Evolutionary conservation across 2,888 invertebrate genomes (phyloP).

Genomic region (Drosophila neutralis): DNA sequence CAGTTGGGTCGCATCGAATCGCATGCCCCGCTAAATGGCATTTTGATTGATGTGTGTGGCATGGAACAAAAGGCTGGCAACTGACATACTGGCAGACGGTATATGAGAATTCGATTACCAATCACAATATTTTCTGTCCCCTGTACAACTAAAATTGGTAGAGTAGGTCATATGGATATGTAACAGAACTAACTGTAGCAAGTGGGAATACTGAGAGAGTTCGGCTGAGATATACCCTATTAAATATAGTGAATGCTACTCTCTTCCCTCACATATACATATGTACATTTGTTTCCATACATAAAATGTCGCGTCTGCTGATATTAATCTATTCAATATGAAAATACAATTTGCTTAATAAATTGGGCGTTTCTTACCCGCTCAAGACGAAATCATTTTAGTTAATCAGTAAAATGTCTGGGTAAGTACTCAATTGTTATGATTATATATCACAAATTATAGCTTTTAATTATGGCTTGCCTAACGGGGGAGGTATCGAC

Average conservation of each 20-base stretch:
- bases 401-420: background rate
- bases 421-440: background rate
- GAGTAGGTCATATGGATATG: background rate
- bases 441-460: background rate
- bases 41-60: conserved; percentile 75
- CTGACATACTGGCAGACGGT: conserved; percentile 46
- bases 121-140: conserved; percentile 29
- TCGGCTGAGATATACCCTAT: background rate
- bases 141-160: background rate
- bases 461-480: background rate
- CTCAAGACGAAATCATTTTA: background rate
- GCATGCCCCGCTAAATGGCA: conserved; percentile 66
- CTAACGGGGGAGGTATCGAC: background rate
- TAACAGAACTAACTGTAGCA: background rate
- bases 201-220: background rate
- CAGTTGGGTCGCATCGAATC: conserved; percentile 33
- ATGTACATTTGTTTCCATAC: no score
- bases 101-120: conserved; percentile 31
- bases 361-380: background rate
- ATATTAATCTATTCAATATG: background rate
- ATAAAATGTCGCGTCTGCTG: background rate
- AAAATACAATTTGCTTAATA: background rate
- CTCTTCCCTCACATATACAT: background rate
- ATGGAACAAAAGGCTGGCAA: conserved; percentile 50
- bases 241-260: background rate